Percentiles rank a stretch among this genome's conserved stretches.
These are phyloP conservation scores for Atherinosoma microstoma DNA, from an alignment of 2,797 vertebrate species.

Conservation along the genomic window DNA sequence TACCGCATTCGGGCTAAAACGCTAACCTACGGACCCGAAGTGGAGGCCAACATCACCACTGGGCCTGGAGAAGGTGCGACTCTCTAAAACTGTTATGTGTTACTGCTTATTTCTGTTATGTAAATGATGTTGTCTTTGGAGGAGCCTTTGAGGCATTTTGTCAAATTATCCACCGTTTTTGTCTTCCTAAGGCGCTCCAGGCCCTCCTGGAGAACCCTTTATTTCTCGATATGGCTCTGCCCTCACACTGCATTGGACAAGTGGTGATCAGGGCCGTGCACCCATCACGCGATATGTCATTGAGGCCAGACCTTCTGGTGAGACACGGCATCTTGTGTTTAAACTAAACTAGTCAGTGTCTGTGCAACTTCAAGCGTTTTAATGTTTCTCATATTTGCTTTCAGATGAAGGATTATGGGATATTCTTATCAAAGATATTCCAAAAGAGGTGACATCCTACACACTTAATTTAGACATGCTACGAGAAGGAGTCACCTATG, in stretches of 20 bases:
- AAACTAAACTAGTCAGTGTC: background rate
- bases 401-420: slow-evolving; percentile 98
- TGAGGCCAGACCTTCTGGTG: slow-evolving; percentile 95
- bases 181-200: slow-evolving; percentile 88
- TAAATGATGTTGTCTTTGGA: background rate
- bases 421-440: slow-evolving; percentile 98
- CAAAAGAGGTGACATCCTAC: slow-evolving; percentile 97
- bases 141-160: background rate
- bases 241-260: slow-evolving; percentile 96
- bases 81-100: background rate
- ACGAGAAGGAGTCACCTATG: slow-evolving; percentile 94
- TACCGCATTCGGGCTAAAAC: slow-evolving; percentile 95
- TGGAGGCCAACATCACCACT: slow-evolving; percentile 96
- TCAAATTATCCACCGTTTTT: slow-evolving; percentile 11
- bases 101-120: background rate
- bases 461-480: slow-evolving; percentile 96
- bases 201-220: slow-evolving; percentile 94
- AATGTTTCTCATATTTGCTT: background rate
- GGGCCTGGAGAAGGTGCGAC: slow-evolving; percentile 94
- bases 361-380: background rate
- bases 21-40: slow-evolving; percentile 92
- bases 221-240: slow-evolving; percentile 92
- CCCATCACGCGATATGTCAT: slow-evolving; percentile 96
- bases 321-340: slow-evolving; percentile 15
- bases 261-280: slow-evolving; percentile 92